phyloP scores from a whole-genome alignment of 1,140 invertebrate genomes.

The Drosophila busckii region DNA sequence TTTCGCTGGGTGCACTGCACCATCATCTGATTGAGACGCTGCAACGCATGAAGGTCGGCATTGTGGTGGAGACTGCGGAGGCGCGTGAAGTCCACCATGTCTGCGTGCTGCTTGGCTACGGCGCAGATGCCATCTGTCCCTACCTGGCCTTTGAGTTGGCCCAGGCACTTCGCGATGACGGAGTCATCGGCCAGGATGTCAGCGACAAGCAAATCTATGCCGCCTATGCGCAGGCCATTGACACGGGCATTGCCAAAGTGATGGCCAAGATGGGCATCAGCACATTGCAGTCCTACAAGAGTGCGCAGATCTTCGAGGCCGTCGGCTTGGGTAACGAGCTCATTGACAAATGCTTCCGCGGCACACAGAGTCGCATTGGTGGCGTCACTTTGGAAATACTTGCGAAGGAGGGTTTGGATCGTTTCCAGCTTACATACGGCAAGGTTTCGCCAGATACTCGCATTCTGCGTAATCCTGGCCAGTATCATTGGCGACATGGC shows the following conservation, averaged over 20 bases:
- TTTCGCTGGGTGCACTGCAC: slow-evolving; percentile 95
- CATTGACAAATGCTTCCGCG: slow-evolving; percentile 96
- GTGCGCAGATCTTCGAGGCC: slow-evolving; percentile 99
- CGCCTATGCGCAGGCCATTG: slow-evolving; percentile 82
- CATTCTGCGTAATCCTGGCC: slow-evolving; percentile 95
- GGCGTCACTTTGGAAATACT: slow-evolving; percentile 94
- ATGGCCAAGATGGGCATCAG: slow-evolving; percentile 99
- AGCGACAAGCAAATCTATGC: slow-evolving; percentile 92
- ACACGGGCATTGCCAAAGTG: slow-evolving; percentile 89
- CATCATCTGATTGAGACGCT: slow-evolving; percentile 97
- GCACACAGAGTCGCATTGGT: slow-evolving; percentile 96
- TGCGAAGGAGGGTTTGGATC: slow-evolving; percentile 91
- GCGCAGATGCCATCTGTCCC: slow-evolving; percentile 98
- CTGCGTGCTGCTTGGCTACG: slow-evolving; percentile 97
- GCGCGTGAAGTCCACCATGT: slow-evolving; percentile 98
- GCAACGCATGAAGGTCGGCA: slow-evolving; percentile 96
- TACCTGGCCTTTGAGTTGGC: slow-evolving; percentile 98
- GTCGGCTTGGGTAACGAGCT: slow-evolving; percentile 96
- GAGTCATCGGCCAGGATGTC: slow-evolving; percentile 86
- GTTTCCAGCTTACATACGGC: slow-evolving; percentile 90
- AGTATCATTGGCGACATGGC: slow-evolving; percentile 97
- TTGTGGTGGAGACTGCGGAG: slow-evolving; percentile 96
- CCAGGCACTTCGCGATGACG: slow-evolving; percentile 88
- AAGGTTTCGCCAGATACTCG: slow-evolving; percentile 85
- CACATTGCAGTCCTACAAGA: slow-evolving; percentile 99